These are phyloP conservation scores for Potorous gilbertii DNA, from an alignment of 2,797 vertebrate species.

Conservation along the genomic window DNA sequence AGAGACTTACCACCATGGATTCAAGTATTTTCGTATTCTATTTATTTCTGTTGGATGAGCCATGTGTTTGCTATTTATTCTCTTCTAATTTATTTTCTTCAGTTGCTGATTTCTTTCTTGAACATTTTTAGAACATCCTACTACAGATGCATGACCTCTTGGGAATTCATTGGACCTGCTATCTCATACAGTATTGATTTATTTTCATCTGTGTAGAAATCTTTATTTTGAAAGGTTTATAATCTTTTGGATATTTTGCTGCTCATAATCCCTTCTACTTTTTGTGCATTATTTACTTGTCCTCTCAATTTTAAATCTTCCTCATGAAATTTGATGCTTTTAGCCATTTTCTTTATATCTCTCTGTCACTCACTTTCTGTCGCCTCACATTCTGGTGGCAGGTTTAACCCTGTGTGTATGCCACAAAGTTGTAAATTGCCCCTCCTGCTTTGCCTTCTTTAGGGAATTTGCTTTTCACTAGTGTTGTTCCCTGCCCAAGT, in stretches of 20 bases:
- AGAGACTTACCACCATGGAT: too few species aligned
- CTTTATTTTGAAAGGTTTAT: background rate
- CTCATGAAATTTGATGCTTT: background rate
- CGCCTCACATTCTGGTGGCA: background rate
- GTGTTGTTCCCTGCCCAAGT: background rate
- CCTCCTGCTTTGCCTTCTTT: background rate
- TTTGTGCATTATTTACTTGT: background rate
- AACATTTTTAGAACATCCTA: too few species aligned
- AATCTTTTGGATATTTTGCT: background rate
- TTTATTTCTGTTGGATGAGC: too few species aligned
- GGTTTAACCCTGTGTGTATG: background rate
- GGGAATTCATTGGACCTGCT: background rate
- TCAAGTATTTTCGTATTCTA: too few species aligned
- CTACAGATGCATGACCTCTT: background rate
- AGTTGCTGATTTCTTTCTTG: too few species aligned
- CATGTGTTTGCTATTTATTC: too few species aligned
- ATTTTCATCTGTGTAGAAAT: background rate
- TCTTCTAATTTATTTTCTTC: too few species aligned
- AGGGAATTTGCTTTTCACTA: background rate
- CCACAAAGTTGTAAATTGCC: background rate
- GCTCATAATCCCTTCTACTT: too few species aligned
- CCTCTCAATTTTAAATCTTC: background rate
- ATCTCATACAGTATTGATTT: background rate
- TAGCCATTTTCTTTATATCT: background rate
- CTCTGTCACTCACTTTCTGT: background rate